phyloP scores from a whole-genome alignment of 1,140 invertebrate species.

The Zaprionus africanus region DNA sequence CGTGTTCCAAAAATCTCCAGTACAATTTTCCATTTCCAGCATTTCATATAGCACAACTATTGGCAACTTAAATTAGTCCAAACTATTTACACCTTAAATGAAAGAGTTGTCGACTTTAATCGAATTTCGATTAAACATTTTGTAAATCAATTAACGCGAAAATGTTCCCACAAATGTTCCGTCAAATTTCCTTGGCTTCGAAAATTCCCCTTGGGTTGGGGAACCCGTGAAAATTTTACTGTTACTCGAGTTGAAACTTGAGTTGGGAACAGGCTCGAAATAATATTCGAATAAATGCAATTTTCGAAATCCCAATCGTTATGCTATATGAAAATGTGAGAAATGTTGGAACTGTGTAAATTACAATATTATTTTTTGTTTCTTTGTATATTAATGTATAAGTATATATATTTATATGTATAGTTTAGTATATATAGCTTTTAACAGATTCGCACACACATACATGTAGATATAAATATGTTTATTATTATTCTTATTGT shows the following conservation, averaged over 20 bases:
- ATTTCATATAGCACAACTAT: constrained; percentile 25
- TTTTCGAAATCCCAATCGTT: constrained; percentile 11
- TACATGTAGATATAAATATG: constrained; percentile 23
- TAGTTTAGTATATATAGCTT: constrained; percentile 16
- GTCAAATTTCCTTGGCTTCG: neutral
- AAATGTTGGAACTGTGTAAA: constrained; percentile 22
- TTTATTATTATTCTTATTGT: constrained; percentile 41
- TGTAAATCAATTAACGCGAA: neutral
- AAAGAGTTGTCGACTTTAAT: neutral
- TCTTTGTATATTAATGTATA: constrained; percentile 15
- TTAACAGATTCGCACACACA: constrained; percentile 23
- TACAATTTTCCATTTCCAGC: constrained; percentile 17
- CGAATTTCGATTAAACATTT: neutral
- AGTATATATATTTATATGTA: constrained; percentile 23
- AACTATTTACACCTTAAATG: constrained; percentile 18
- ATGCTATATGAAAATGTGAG: constrained; percentile 28
- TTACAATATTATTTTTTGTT: neutral
- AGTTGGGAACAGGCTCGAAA: neutral
- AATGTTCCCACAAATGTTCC: neutral
- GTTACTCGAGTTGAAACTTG: neutral
- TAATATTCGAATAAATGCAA: neutral
- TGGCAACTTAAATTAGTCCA: constrained; percentile 1
- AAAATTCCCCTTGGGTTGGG: neutral
- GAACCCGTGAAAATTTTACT: neutral
- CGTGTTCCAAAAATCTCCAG: constrained; percentile 23